These are phyloP conservation scores for Solenopsis invicta DNA, from an alignment of 1,140 invertebrate species.

Conservation along the genomic window DNA sequence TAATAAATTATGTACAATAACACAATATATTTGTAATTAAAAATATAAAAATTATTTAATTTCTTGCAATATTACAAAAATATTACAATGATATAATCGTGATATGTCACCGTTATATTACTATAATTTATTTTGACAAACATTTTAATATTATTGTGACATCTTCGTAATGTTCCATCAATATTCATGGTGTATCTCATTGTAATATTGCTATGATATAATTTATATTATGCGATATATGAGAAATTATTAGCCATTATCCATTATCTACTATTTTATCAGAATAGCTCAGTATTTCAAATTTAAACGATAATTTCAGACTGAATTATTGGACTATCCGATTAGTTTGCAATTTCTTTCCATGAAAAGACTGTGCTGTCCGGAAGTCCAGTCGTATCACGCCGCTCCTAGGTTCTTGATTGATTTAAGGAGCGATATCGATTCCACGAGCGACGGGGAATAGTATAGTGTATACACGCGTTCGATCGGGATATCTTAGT, in stretches of 20 bases:
- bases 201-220: no score
- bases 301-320: constrained; percentile 1
- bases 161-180: no score
- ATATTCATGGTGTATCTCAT: no score
- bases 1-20: no score
- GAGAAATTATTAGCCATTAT: background rate
- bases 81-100: no score
- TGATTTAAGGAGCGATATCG: constrained; percentile 68
- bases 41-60: no score
- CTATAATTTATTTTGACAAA: no score
- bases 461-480: constrained; percentile 57
- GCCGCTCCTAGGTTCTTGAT: constrained; percentile 24
- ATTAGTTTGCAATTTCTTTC: background rate
- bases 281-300: background rate
- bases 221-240: no score
- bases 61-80: no score
- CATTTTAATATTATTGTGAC: no score
- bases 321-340: background rate
- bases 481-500: constrained; percentile 77
- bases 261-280: background rate
- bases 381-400: constrained; percentile 61
- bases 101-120: no score
- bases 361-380: background rate
- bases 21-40: no score
- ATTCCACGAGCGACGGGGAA: constrained; percentile 54